These are phyloP conservation scores for Desmodus rotundus DNA, from an alignment of 2,113 vertebrate genomes.

Conservation along the genomic window DNA sequence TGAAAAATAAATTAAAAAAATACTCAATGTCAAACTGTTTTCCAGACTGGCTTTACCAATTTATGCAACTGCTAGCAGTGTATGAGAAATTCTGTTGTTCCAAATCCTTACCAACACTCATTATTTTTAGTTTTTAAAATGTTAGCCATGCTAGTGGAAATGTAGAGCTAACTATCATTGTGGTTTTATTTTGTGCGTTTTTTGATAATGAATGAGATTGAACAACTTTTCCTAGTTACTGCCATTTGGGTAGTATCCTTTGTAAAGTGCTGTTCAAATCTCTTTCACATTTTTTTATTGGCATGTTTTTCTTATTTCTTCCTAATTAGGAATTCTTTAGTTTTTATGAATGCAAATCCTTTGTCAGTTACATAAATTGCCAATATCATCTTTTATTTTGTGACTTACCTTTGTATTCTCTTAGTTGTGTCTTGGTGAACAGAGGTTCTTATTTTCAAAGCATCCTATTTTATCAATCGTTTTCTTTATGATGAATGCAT, in stretches of 20 bases:
- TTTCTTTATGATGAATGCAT: neutral
- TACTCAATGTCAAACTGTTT: neutral
- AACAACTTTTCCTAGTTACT: neutral
- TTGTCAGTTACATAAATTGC: neutral
- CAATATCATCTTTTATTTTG: neutral
- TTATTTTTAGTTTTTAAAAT: neutral
- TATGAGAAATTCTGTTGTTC: neutral
- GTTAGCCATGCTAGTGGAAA: neutral
- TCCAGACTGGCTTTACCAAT: neutral
- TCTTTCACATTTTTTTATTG: neutral
- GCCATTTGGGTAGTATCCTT: neutral
- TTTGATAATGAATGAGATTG: neutral
- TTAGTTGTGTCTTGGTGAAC: neutral
- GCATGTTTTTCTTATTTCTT: neutral
- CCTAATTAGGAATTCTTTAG: neutral
- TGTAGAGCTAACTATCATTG: neutral
- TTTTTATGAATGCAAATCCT: neutral
- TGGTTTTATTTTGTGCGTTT: conserved; percentile 8
- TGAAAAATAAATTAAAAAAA: neutral
- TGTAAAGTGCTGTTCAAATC: neutral
- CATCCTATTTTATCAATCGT: neutral
- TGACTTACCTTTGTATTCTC: neutral
- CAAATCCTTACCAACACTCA: neutral
- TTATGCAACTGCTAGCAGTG: neutral
- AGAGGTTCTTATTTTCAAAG: neutral